Evolutionary conservation across 2,888 invertebrate genomes (phyloP).

Genomic region (Cephus nigrinus): DNA sequence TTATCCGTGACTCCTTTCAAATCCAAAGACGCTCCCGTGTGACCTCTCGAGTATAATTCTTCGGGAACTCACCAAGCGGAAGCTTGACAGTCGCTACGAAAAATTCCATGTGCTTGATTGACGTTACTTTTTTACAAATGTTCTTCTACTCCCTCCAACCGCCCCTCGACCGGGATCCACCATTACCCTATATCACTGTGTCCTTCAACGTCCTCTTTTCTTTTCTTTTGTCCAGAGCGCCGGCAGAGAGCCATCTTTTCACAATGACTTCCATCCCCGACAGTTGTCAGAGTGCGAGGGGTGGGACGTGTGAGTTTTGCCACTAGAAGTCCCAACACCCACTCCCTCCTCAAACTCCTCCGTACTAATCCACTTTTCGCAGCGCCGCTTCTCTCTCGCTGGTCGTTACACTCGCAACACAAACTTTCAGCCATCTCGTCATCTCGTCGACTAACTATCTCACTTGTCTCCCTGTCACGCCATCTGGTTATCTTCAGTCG

Average conservation of each 20-base stretch:
- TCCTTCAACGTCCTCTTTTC: background rate
- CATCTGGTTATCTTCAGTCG: background rate
- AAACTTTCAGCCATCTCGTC: background rate
- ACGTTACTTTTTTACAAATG: background rate
- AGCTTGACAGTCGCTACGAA: background rate
- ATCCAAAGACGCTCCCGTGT: slow-evolving; percentile 1
- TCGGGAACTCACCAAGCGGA: slow-evolving; percentile 2
- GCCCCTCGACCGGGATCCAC: background rate
- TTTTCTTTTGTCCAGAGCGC: background rate
- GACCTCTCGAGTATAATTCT: slow-evolving; percentile 9
- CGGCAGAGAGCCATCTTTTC: background rate
- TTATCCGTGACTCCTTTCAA: slow-evolving; percentile 10
- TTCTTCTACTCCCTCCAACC: background rate
- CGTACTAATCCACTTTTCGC: background rate
- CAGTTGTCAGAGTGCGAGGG: background rate
- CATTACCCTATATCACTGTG: background rate
- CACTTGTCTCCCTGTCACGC: background rate
- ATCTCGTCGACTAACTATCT: background rate
- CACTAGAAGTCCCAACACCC: background rate
- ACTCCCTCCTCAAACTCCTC: too few relatives aligned
- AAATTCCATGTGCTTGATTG: background rate
- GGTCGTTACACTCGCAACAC: background rate
- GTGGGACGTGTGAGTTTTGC: background rate
- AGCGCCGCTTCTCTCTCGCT: background rate
- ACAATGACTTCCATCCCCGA: background rate